Evolutionary conservation across 2,888 invertebrate genomes (phyloP).

Genomic region (Tanypteryx hageni): DNA sequence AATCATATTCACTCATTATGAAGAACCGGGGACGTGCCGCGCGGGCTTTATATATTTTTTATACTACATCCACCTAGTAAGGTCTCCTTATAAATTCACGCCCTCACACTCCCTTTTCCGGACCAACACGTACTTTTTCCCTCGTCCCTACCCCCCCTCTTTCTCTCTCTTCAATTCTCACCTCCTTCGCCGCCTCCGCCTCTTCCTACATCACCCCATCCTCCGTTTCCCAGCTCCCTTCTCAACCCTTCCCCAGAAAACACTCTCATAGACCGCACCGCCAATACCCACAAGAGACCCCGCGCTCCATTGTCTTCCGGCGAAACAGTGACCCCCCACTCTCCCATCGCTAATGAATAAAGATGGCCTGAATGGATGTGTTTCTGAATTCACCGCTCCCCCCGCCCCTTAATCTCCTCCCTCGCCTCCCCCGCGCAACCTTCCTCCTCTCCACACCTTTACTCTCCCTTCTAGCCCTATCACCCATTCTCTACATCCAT

Average conservation of each 20-base stretch:
- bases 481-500: no score
- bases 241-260: neutral
- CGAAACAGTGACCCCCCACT: neutral
- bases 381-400: slow-evolving; percentile 18
- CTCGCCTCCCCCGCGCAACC: neutral
- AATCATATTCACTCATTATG: slow-evolving; percentile 50
- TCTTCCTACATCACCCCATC: neutral
- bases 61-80: slow-evolving; percentile 25
- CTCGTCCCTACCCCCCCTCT: no score
- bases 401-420: neutral
- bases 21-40: slow-evolving; percentile 33
- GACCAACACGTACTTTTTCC: no score
- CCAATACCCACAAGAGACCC: neutral
- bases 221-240: neutral
- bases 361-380: neutral
- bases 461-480: no score
- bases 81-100: neutral
- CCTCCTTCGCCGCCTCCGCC: no score
- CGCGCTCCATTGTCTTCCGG: slow-evolving; percentile 18
- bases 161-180: neutral
- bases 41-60: slow-evolving; percentile 15
- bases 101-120: neutral
- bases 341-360: slow-evolving; percentile 16
- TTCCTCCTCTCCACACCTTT: neutral
- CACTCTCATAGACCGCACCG: neutral